Base-by-base conservation (phyloP, 2,797 vertebrate species). In the Poecilia velifera region DNA sequence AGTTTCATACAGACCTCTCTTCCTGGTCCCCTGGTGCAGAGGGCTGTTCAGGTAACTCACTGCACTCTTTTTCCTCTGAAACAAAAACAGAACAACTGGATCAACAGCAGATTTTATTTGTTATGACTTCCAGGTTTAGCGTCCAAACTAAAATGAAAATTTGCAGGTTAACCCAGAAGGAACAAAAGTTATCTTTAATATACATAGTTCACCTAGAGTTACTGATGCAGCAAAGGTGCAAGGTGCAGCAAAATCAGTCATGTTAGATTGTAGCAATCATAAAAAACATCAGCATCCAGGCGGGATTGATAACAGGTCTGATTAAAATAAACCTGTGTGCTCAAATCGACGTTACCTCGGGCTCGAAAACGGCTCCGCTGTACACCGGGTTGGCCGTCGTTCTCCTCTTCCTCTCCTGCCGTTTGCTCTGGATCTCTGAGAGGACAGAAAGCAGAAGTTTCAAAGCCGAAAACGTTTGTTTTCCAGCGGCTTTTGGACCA, bases 1-100 rank as follows among this genome's bases (percentile, higher is more conserved):
- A 10, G 8, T 36, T 68, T 90, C 47, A 91, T 90, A 93, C 96
- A 93, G 95, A 99, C 98, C 98, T 99, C 98, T 96, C 96, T 99
- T 99, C 91, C 98, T 96, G 88, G 98, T 98, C 85, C 98, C 98
- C 31, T 98, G 98, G 94, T 99, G 98, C 93, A 98, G 95, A 89
- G 98, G 99, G 93, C 97, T 99, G 95, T 99, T 99, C 95, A 99
- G 95, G 95, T 99, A 99, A 41, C 98, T 99, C 94, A 99, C 98
- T 6, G 98, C 96, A 66, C 96, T 99, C 96, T 99, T 99, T 95
- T 99, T 99, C 90, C 98, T 98, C 98, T 99, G 76, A 64, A 80
- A 75, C 14, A 12, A 39, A 53, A 80, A 64, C 16, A 49, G 1
- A 74, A n/a, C 1, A 74, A 70, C 1, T 12, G 16, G 22, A 57